These are phyloP conservation scores for Cephus sareptanus DNA, from an alignment of 2,888 invertebrate species.

Conservation along the genomic window DNA sequence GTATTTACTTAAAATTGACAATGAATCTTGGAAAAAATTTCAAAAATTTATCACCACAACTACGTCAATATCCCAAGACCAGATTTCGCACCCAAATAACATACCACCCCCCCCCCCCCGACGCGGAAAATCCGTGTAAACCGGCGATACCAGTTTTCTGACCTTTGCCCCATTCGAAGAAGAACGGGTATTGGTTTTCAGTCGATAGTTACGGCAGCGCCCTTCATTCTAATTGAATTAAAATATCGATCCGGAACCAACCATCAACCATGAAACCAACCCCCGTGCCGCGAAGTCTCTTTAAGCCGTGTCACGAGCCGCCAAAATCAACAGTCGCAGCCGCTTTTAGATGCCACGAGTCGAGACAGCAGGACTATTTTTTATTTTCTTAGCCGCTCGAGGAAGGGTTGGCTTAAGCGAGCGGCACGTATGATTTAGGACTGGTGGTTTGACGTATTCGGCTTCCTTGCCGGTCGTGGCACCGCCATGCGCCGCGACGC, in stretches of 20 bases:
- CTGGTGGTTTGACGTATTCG: constrained; percentile 13
- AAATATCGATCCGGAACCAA: constrained; percentile 38
- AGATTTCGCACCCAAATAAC: neutral
- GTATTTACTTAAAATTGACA: neutral
- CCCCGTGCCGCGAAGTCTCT: neutral
- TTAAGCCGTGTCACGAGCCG: neutral
- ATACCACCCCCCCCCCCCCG: too few species aligned
- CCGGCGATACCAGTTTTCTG: constrained; percentile 1
- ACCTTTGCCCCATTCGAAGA: constrained; percentile 12
- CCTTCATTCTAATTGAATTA: constrained; percentile 47
- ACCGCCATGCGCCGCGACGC: neutral
- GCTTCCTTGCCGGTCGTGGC: constrained; percentile 16
- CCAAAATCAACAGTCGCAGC: constrained; percentile 6
- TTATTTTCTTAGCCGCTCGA: constrained; percentile 23
- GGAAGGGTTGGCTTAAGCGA: constrained; percentile 24
- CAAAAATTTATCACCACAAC: too few species aligned
- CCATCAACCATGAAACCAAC: neutral
- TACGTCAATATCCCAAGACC: too few species aligned
- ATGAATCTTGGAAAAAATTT: neutral
- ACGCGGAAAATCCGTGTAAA: neutral
- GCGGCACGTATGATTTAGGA: constrained; percentile 32
- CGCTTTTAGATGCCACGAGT: constrained; percentile 6
- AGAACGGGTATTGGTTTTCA: constrained; percentile 13
- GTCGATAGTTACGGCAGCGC: constrained; percentile 12
- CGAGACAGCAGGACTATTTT: constrained; percentile 1